These are phyloP conservation scores for Desmophyllum pertusum DNA, from an alignment of 92 coral and sea anemone genomes.

Conservation along the genomic window DNA sequence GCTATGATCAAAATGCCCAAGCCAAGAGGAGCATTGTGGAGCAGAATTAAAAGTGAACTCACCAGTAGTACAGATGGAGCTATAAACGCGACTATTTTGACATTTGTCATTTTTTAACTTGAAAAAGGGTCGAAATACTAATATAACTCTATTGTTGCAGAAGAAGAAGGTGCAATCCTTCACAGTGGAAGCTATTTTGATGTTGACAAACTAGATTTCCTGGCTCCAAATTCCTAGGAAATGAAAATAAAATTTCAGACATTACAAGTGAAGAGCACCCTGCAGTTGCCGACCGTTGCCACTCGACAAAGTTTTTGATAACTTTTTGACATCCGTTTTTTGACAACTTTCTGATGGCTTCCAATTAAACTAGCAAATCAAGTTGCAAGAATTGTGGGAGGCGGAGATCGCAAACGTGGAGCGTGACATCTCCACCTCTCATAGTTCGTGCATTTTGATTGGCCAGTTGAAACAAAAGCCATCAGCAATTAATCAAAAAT, in stretches of 20 bases:
- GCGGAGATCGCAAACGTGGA: no score
- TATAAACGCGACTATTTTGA: background rate
- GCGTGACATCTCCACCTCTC: no score
- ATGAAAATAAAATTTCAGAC: background rate
- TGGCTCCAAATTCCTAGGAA: background rate
- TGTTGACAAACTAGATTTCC: background rate
- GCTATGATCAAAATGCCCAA: slow-evolving; percentile 20
- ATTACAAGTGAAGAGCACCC: background rate
- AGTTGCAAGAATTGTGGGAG: no score
- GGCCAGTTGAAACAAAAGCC: no score
- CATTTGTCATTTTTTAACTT: background rate
- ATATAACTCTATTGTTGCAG: background rate
- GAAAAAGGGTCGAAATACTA: no score
- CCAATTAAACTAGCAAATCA: no score
- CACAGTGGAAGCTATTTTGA: background rate
- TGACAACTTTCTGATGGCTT: no score
- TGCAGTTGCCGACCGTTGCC: no score
- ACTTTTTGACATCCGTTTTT: no score
- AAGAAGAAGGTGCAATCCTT: background rate
- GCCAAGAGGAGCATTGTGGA: background rate
- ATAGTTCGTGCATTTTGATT: no score
- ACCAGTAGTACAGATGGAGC: background rate
- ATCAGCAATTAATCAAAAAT: no score
- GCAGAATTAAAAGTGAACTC: background rate
- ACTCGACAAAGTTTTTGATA: no score